Percentiles rank a stretch among this genome's conserved stretches.
These are phyloP conservation scores for Hylomyscus alleni DNA, from an alignment of 2,797 vertebrate genomes.

Conservation along the genomic window DNA sequence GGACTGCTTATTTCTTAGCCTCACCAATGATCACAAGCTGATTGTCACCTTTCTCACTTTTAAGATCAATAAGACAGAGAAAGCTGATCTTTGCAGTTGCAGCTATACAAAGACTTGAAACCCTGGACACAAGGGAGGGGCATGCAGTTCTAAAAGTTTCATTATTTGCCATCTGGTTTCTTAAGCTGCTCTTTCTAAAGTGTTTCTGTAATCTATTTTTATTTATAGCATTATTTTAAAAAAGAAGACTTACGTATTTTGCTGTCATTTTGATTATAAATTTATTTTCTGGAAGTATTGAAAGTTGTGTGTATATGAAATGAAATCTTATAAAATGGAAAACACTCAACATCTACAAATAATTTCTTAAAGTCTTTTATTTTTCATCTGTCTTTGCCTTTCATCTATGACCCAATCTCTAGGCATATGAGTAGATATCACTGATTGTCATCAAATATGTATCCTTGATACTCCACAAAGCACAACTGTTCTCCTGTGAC, in stretches of 20 bases:
- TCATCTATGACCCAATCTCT: neutral
- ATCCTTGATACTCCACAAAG: neutral
- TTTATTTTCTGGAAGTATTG: conserved; percentile 44
- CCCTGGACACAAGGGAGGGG: too few species aligned
- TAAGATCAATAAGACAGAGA: neutral
- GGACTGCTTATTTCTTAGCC: conserved; percentile 4
- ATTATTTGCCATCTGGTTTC: neutral
- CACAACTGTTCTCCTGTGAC: neutral
- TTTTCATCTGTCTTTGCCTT: conserved; percentile 51
- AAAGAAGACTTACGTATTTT: conserved; percentile 32
- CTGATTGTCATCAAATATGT: neutral
- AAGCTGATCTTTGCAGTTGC: conserved; percentile 35
- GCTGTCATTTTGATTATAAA: conserved; percentile 36
- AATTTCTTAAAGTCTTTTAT: conserved; percentile 10
- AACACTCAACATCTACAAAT: neutral
- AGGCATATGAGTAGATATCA: neutral
- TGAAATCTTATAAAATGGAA: neutral
- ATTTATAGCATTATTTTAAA: neutral
- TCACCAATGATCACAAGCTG: neutral
- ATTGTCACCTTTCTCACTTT: neutral
- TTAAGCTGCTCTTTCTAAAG: conserved; percentile 36
- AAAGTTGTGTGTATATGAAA: conserved; percentile 23
- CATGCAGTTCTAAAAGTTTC: conserved; percentile 28
- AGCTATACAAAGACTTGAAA: neutral
- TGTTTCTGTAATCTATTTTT: conserved; percentile 42